Evolutionary conservation across 2,113 vertebrate species (phyloP).

Genomic region (Murina feae): DNA sequence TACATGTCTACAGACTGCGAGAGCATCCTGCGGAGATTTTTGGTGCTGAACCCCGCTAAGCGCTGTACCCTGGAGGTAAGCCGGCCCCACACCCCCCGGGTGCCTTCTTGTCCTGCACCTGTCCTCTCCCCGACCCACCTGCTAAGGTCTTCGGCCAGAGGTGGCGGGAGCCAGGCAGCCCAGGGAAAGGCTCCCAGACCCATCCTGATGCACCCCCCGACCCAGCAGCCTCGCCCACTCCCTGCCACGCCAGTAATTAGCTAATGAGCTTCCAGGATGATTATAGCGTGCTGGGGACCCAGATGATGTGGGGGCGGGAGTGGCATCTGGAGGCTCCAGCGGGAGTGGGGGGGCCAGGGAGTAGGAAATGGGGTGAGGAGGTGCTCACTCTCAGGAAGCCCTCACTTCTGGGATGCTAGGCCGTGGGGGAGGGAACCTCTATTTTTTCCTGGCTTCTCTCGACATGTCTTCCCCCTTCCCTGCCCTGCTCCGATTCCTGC

Average conservation of each 20-base stretch:
- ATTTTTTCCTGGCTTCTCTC: not conserved
- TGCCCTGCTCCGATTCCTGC: not conserved
- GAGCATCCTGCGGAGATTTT: conserved; percentile 91
- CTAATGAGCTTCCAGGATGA: conserved; percentile 62
- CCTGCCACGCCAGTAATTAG: conserved; percentile 55
- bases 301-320: conserved; percentile 22
- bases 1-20: conserved; percentile 98
- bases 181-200: not conserved
- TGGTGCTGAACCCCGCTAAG: conserved; percentile 94
- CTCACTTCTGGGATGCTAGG: not conserved
- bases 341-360: not conserved
- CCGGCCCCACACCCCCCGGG: accelerated
- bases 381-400: not conserved
- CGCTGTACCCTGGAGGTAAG: conserved; percentile 93
- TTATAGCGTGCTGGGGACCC: conserved; percentile 45
- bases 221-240: not conserved
- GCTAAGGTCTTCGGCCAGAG: accelerated
- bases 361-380: too few species aligned
- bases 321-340: not conserved
- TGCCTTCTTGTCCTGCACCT: accelerated
- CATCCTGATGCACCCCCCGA: accelerated
- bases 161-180: not conserved
- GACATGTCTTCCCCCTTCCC: not conserved
- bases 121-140: not conserved
- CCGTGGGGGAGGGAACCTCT: not conserved